phyloP scores from a whole-genome alignment of 2,888 invertebrate genomes.

The Lacanobia wlatinum region DNA sequence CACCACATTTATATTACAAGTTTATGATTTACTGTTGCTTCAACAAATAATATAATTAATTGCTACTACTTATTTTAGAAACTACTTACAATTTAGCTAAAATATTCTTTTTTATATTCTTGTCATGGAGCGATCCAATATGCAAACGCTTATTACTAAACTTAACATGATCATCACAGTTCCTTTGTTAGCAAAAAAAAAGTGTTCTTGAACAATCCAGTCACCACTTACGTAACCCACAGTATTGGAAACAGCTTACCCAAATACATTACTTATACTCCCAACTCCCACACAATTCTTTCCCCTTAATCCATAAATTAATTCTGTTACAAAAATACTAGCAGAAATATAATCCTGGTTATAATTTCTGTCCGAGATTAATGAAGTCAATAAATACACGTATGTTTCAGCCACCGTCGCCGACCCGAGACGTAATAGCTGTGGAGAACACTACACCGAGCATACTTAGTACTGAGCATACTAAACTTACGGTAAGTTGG shows the following conservation, averaged over 20 bases:
- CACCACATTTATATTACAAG: not conserved
- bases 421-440: slow-evolving; percentile 62
- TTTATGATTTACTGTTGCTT: not conserved
- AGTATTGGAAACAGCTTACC: slow-evolving; percentile 30
- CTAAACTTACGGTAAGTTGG: slow-evolving; percentile 62
- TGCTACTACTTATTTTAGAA: not conserved
- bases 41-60: not conserved
- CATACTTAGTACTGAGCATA: slow-evolving; percentile 36
- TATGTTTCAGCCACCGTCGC: slow-evolving; percentile 66
- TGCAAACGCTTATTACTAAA: not conserved
- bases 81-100: not conserved
- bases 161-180: not conserved
- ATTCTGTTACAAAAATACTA: slow-evolving; percentile 8
- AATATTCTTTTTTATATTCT: not conserved
- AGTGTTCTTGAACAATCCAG: not conserved
- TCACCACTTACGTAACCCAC: not conserved
- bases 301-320: slow-evolving; percentile 21
- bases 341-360: slow-evolving; percentile 29
- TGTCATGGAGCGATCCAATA: not conserved
- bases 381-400: slow-evolving; percentile 61
- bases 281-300: slow-evolving; percentile 21
- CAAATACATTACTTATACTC: not conserved
- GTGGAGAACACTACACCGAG: slow-evolving; percentile 56
- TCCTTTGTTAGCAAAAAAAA: not conserved
- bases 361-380: slow-evolving; percentile 53